Base-by-base conservation (phyloP, 2,888 invertebrate species). In the Scaptomyza tumidula region DNA sequence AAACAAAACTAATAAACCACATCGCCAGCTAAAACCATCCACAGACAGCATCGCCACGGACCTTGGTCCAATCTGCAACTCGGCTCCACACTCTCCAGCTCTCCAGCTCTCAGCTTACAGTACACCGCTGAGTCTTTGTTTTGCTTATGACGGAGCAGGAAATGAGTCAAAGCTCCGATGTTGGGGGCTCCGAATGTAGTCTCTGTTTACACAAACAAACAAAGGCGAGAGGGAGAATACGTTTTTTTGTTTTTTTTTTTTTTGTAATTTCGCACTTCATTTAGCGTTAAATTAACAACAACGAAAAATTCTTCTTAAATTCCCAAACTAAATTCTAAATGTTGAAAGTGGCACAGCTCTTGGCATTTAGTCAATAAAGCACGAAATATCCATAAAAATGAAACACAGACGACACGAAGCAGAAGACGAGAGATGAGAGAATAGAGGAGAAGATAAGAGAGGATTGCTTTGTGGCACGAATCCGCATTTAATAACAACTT, bases 251-350 rank as follows among this genome's bases (percentile, higher is more conserved):
- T 6, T 5, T 31, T 6, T 6, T 31, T 31, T 31, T 61, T 59
- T 64, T 68, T 62, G 82, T 85, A 86, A 86, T 86, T 86, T 87
- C 86, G 87, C 86, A 86, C 86, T 86, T 86, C 86, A 86, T 86
- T 86, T 86, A 80, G 86, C 87, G 80, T 83, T 80, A 86, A 86
- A 85, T 86, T 82, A 86, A 83, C 65, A 81, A 64, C 53, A 59
- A 35, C 14, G 35, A 58, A 63, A 68, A 71, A 16, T 41, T 41
- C 41, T 57, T 70, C 71, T 69, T 54, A 44, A 54, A 54, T 64
- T 74, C 67, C 41, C 43, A 60, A 65, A 59, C 62, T 5, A 10
- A 54, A 52, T 72, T 59, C 59, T 48, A n/a, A 46, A 39, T 41
- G 14, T 27, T 58, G 19, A 10, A 33, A 39, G 48, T 57, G 24